phyloP scores from a whole-genome alignment of 2,888 invertebrate species.

The Philereme transversata region DNA sequence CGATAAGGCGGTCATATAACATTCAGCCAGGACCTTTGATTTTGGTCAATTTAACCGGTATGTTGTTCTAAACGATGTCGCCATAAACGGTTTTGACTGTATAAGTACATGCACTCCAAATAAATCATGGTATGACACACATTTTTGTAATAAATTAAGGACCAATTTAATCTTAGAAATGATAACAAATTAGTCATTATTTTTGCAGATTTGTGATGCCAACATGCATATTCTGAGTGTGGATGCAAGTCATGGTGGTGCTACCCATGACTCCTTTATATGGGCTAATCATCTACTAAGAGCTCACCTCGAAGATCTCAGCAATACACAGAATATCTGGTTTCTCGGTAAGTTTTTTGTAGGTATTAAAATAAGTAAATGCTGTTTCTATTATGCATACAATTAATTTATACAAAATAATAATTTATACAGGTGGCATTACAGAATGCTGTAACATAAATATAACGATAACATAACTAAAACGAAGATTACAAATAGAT shows the following conservation, averaged over 20 bases:
- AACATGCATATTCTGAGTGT: constrained; percentile 3
- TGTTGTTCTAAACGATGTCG: too few species aligned
- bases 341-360: constrained; percentile 1
- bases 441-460: too few species aligned
- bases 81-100: too few species aligned
- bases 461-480: too few species aligned
- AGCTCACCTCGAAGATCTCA: constrained; percentile 5
- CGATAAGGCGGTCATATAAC: too few species aligned
- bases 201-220: constrained; percentile 1
- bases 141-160: neutral
- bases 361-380: neutral
- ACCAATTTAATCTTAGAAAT: neutral
- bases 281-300: neutral
- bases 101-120: neutral
- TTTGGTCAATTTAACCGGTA: too few species aligned
- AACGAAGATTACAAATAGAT: too few species aligned
- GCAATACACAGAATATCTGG: neutral
- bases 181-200: neutral
- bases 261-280: constrained; percentile 3
- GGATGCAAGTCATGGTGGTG: constrained; percentile 5
- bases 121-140: too few species aligned
- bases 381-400: too few species aligned
- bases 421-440: too few species aligned
- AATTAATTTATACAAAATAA: too few species aligned
- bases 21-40: too few species aligned